Conservation (phyloP, 2,113 vertebrate species). For the Anser brachyrhynchus region DNA sequence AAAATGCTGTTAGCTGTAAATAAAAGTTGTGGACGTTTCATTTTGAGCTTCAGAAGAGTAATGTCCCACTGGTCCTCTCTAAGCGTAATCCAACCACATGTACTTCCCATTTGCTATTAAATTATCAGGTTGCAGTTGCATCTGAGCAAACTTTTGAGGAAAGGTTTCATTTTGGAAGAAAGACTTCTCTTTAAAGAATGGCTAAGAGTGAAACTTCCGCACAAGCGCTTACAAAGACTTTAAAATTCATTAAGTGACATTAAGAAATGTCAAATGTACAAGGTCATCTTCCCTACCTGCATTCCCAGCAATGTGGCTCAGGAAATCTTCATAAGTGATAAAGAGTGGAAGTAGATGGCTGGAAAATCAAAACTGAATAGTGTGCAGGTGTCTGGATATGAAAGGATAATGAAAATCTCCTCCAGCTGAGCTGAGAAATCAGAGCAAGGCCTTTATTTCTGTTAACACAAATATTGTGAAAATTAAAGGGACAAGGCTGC, state of each 20-base stretch:
- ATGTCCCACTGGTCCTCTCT: accelerated
- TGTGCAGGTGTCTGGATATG: constrained; percentile 15
- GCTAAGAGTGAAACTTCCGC: accelerated
- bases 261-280: accelerated
- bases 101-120: accelerated
- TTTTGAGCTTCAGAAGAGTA: accelerated
- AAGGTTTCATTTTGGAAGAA: not conserved
- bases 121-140: not conserved
- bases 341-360: not conserved
- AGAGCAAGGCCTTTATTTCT: constrained; percentile 58
- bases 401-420: constrained; percentile 57
- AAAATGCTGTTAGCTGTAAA: no score
- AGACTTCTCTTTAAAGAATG: not conserved
- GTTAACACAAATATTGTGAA: constrained; percentile 34
- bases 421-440: constrained; percentile 47
- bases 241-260: not conserved
- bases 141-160: not conserved
- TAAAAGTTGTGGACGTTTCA: accelerated
- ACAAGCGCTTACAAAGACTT: not conserved
- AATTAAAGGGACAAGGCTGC: constrained; percentile 55
- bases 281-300: not conserved
- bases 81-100: accelerated
- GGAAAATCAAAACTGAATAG: not conserved
- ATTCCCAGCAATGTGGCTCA: not conserved
- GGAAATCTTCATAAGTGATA: not conserved